phyloP scores from a whole-genome alignment of 2,888 invertebrate genomes.

The Lycophotia porphyrea region DNA sequence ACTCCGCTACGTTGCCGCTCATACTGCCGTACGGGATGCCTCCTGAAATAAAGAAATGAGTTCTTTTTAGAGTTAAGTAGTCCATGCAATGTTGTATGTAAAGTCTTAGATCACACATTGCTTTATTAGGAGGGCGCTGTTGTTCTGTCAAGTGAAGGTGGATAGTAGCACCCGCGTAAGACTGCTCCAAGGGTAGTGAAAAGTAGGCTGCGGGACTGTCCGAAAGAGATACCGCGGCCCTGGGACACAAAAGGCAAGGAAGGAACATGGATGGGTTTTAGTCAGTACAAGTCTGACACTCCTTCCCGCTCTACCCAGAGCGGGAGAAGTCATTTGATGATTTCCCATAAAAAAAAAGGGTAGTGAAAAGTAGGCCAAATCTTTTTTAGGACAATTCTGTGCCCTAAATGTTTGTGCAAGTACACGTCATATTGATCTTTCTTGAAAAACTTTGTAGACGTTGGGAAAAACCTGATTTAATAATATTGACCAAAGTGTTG shows the following conservation, averaged over 20 bases:
- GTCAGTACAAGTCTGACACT: no score
- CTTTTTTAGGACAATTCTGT: neutral
- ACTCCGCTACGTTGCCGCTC: constrained; percentile 90
- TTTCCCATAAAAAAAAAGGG: no score
- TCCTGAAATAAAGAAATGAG: constrained; percentile 79
- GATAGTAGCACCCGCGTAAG: neutral
- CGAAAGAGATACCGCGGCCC: no score
- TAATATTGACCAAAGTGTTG: neutral
- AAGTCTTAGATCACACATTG: neutral
- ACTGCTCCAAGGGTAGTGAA: neutral
- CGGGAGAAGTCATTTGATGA: no score
- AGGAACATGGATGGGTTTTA: no score
- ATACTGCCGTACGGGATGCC: constrained; percentile 92
- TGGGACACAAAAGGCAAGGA: no score
- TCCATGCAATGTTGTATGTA: neutral
- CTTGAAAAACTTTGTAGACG: neutral
- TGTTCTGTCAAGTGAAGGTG: neutral
- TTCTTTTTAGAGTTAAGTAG: neutral
- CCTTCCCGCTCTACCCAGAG: no score
- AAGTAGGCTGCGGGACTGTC: no score
- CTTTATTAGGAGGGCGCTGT: neutral
- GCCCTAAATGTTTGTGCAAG: neutral
- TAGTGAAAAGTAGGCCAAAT: neutral
- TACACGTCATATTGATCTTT: neutral
- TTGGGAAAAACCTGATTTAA: neutral